Percentiles rank a stretch among this genome's conserved stretches.
phyloP scores from a whole-genome alignment of 2,888 invertebrate species.

The Lissonota sp. region DNA sequence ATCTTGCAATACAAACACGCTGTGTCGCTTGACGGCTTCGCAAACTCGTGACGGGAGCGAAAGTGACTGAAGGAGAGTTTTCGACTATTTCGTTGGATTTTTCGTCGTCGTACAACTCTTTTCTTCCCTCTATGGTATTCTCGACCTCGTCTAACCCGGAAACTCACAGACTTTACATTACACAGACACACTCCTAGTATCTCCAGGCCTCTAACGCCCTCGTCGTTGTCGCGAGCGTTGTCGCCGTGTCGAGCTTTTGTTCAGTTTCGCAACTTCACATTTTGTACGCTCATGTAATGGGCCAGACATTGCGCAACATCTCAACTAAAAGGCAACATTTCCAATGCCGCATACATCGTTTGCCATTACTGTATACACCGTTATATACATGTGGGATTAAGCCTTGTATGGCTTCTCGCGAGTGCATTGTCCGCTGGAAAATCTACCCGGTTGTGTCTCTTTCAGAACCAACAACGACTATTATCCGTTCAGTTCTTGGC shows the following conservation, averaged over 20 bases:
- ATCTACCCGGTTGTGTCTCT: conserved; percentile 21
- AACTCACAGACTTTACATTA: conserved; percentile 43
- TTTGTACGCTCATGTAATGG: conserved; percentile 44
- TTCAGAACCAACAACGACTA: conserved; percentile 24
- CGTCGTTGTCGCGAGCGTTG: conserved; percentile 32
- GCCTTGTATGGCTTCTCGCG: conserved; percentile 54
- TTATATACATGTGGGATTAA: conserved; percentile 40
- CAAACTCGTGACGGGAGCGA: conserved; percentile 29
- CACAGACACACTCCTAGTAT: conserved; percentile 37
- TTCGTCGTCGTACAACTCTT: conserved; percentile 6
- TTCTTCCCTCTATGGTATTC: conserved; percentile 47
- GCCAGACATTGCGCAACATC: conserved; percentile 48
- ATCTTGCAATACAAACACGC: neutral
- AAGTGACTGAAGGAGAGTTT: conserved; percentile 44
- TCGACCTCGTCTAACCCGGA: conserved; percentile 63
- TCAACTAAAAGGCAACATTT: conserved; percentile 57
- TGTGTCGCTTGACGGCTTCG: neutral
- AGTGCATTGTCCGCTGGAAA: conserved; percentile 49
- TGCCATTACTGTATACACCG: neutral
- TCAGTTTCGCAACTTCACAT: conserved; percentile 54
- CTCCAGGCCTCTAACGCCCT: conserved; percentile 60
- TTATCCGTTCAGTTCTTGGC: conserved; percentile 8
- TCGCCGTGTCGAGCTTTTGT: conserved; percentile 56
- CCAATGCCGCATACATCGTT: conserved; percentile 9
- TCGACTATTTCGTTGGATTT: conserved; percentile 21